Conservation (phyloP, 2,113 vertebrate genomes). For the Redunca redunca region DNA sequence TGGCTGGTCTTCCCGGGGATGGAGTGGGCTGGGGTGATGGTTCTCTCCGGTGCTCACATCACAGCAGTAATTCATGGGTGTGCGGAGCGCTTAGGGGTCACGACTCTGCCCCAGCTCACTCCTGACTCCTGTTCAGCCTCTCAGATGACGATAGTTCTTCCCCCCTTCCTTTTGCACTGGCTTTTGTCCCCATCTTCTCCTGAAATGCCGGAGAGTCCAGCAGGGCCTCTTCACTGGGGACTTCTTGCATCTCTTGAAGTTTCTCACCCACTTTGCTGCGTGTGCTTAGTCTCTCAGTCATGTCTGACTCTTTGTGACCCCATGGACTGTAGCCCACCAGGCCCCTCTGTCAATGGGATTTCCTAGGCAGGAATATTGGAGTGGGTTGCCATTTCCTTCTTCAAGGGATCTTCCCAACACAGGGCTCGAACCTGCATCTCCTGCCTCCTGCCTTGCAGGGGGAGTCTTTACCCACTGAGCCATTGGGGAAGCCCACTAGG, state of each 20-base stretch:
- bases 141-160: neutral
- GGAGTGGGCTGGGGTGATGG: neutral
- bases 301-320: neutral
- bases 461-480: neutral
- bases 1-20: neutral
- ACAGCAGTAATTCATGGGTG: neutral
- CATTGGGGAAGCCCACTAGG: neutral
- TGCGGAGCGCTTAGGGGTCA: neutral
- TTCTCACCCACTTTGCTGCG: neutral
- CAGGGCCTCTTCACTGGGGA: neutral
- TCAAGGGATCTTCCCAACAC: neutral
- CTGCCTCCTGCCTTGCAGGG: neutral
- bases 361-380: neutral
- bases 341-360: neutral
- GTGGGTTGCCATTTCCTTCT: neutral
- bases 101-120: accelerated
- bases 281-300: neutral
- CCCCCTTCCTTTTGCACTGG: neutral
- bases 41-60: neutral
- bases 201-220: neutral
- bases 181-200: neutral
- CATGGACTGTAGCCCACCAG: neutral
- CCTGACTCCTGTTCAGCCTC: neutral
- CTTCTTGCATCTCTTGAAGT: neutral
- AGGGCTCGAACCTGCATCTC: neutral